These are phyloP conservation scores for Zaprionus obscuricornis DNA, from an alignment of 2,888 invertebrate species.

Conservation along the genomic window DNA sequence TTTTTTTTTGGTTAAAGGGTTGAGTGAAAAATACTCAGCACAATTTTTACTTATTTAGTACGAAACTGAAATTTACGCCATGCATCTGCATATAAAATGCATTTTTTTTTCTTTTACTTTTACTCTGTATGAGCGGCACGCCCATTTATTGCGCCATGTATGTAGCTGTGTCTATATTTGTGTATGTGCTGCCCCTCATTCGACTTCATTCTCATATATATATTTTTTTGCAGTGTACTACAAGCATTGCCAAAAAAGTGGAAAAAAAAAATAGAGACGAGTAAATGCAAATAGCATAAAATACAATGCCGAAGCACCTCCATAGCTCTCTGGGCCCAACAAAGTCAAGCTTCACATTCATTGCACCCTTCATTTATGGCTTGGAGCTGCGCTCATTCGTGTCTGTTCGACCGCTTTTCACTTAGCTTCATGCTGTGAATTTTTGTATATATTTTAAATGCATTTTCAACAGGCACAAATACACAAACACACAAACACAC, in stretches of 20 bases:
- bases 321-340: too few species aligned
- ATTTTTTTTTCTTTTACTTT: slow-evolving; percentile 54
- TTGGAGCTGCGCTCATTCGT: neutral
- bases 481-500: slow-evolving; percentile 6
- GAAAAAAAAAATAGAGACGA: too few species aligned
- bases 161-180: slow-evolving; percentile 23
- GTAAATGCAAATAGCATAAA: slow-evolving; percentile 72
- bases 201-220: slow-evolving; percentile 65
- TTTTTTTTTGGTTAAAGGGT: slow-evolving; percentile 41
- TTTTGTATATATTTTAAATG: slow-evolving; percentile 76
- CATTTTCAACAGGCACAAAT: slow-evolving; percentile 69
- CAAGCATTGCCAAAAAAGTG: slow-evolving; percentile 71
- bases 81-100: slow-evolving; percentile 75
- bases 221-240: too few species aligned
- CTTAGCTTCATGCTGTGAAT: slow-evolving; percentile 65
- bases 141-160: slow-evolving; percentile 63
- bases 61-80: slow-evolving; percentile 74
- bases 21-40: slow-evolving; percentile 78
- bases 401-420: slow-evolving; percentile 57
- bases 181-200: slow-evolving; percentile 52
- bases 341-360: slow-evolving; percentile 53
- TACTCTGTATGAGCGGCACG: slow-evolving; percentile 45
- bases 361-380: slow-evolving; percentile 32
- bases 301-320: slow-evolving; percentile 65
- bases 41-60: slow-evolving; percentile 79